Evolutionary conservation across 2,888 invertebrate species (phyloP), one percentile per base, ranked within the genome.

Genomic region (Ceratothoa steindachneri): DNA sequence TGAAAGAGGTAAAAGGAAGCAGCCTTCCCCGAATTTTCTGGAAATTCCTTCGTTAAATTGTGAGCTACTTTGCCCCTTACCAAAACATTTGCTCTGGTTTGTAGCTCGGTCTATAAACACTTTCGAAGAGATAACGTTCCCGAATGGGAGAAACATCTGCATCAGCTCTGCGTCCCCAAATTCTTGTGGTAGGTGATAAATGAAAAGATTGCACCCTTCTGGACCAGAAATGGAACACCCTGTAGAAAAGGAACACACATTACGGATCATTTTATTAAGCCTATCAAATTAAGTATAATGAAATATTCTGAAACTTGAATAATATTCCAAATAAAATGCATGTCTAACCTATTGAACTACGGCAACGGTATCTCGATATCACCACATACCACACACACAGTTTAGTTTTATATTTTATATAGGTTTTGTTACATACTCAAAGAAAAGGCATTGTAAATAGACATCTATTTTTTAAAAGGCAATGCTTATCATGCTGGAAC

Each of bases 81-180:
- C 98, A 87, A 99, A 99, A 88, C 98, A 99, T 89, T 99, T 99
- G 90, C 97, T 97, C 88, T 99, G 98, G 87, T 98, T 98, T 84
- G 98, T 99, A 85, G 97, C 98, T 83, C 98, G 91, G 87, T 99
- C 99, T 85, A 99, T 97, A 88, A 99, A 99, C 83, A 99, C 99
- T 89, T 99, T 99, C 86, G 98, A 97, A 88, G 96, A 97, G 88
- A 99, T 97, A 85, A 99, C 97, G 86, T 95, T 97, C 83, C 99
- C 99, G 86, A 99, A 99, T 80, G 98, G 97, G 86, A 97, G 89
- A 88, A 99, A 99, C 98, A 99, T 98, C 89, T 98, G 97, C 91
- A 97, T 97, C 85, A 99, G 90, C 87, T 99, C 99, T 80, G 93
- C 91, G 86, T 99, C 99, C 75, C 98, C 98, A 85, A 99, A 99